Evolutionary conservation across 2,888 invertebrate species (phyloP).

Genomic region (Heliconius aoede): DNA sequence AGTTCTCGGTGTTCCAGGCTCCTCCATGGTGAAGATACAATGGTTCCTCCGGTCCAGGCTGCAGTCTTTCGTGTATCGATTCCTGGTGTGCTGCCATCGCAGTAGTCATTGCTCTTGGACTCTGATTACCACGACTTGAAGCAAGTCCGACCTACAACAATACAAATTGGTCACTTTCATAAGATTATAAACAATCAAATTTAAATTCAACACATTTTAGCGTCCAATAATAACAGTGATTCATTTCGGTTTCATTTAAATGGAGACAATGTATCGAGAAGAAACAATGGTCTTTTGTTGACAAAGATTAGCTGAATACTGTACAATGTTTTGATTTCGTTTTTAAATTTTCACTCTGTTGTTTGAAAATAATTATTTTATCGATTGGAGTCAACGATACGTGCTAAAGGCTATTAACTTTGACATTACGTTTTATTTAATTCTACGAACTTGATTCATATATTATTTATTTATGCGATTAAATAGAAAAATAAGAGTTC

Average conservation of each 20-base stretch:
- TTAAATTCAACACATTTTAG: conserved; percentile 78
- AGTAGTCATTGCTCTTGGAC: conserved; percentile 83
- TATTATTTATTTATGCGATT: not conserved
- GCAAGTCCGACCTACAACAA: conserved; percentile 72
- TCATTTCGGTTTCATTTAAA: conserved; percentile 76
- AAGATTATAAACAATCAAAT: conserved; percentile 76
- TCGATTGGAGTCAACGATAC: conserved; percentile 41
- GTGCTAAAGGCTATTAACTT: conserved; percentile 32
- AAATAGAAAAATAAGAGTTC: not conserved
- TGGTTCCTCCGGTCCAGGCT: conserved; percentile 75
- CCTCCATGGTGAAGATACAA: conserved; percentile 80
- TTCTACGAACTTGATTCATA: not conserved
- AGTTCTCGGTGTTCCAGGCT: conserved; percentile 78
- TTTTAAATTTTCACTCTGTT: conserved; percentile 75
- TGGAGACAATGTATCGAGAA: conserved; percentile 78
- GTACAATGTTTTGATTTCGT: conserved; percentile 79
- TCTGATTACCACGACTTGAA: conserved; percentile 68
- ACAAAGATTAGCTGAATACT: conserved; percentile 81
- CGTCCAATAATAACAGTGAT: conserved; percentile 80
- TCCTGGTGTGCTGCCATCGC: conserved; percentile 83
- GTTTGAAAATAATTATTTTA: conserved; percentile 65
- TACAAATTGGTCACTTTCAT: conserved; percentile 48
- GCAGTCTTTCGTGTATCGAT: conserved; percentile 81
- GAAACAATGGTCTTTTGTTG: conserved; percentile 82
- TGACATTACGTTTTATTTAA: conserved; percentile 25